phyloP scores from a whole-genome alignment of 1,140 invertebrate genomes.

The Panagrolaimus sp. region DNA sequence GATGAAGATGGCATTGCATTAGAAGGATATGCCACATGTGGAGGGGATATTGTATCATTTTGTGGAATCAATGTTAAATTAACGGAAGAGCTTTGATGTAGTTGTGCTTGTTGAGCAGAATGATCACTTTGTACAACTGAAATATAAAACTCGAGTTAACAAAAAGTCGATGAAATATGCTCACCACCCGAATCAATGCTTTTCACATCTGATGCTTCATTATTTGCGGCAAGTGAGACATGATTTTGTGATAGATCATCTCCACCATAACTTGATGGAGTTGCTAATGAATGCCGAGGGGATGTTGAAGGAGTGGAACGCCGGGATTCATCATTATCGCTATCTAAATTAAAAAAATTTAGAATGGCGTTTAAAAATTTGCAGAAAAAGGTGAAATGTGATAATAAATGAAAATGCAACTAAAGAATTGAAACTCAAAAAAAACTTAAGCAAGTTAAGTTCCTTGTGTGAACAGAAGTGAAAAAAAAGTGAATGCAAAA shows the following conservation, averaged over 20 bases:
- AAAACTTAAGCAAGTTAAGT: no score
- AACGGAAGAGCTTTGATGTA: conserved; percentile 5
- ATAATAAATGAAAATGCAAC: no score
- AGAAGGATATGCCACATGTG: conserved; percentile 12
- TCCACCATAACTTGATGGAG: conserved; percentile 53
- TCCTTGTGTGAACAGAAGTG: no score
- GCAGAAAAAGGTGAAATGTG: no score
- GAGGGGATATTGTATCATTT: conserved; percentile 1
- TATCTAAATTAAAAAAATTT: conserved; percentile 16
- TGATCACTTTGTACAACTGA: conserved; percentile 58
- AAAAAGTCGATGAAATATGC: conserved; percentile 14
- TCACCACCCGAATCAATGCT: conserved; percentile 56
- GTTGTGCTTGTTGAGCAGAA: conserved; percentile 43
- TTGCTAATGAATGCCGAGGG: conserved; percentile 52
- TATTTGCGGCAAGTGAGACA: conserved; percentile 19
- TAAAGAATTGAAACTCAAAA: no score
- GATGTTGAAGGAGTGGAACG: conserved; percentile 55
- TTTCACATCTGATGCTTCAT: conserved; percentile 30
- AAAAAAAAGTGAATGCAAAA: no score
- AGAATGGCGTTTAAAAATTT: background rate
- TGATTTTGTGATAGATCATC: conserved; percentile 44
- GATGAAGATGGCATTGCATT: background rate
- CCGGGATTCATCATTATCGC: conserved; percentile 48
- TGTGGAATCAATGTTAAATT: background rate
- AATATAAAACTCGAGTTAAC: conserved; percentile 14